These are phyloP conservation scores for Xylocopa sonorina DNA, from an alignment of 1,140 invertebrate species.

Conservation along the genomic window DNA sequence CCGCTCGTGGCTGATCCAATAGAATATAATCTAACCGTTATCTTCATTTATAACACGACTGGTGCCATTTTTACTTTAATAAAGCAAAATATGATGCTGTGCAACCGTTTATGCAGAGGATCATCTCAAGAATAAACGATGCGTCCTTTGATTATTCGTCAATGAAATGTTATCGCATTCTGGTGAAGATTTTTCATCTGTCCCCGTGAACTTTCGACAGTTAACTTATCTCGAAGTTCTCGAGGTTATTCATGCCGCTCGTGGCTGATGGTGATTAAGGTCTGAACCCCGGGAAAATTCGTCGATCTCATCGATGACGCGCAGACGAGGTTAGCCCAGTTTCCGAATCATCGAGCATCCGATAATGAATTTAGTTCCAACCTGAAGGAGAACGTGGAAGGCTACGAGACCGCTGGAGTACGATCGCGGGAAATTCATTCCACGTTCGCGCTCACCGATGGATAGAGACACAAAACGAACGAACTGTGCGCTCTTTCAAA, in stretches of 20 bases:
- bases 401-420: background rate
- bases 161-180: too few relatives aligned
- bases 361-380: conserved; percentile 53
- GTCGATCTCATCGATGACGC: conserved; percentile 44
- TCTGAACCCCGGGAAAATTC: conserved; percentile 55
- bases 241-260: conserved; percentile 30
- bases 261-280: conserved; percentile 49
- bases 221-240: conserved; percentile 26
- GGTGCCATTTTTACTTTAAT: too few relatives aligned
- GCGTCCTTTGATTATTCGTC: too few relatives aligned
- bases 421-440: conserved; percentile 2
- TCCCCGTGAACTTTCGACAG: background rate
- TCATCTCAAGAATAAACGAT: too few relatives aligned
- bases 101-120: too few relatives aligned
- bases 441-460: background rate
- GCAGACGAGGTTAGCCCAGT: conserved; percentile 43
- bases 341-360: conserved; percentile 56
- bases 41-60: too few relatives aligned
- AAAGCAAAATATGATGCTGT: too few relatives aligned
- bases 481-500: too few relatives aligned
- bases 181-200: too few relatives aligned
- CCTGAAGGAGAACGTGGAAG: background rate
- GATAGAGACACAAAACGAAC: background rate
- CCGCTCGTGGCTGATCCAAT: too few relatives aligned
- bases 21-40: too few relatives aligned